Percentiles rank a stretch among this genome's conserved stretches.
Evolutionary conservation across 2,797 vertebrate species (phyloP).

Genomic region (Xiphorhynchus erythropygius): DNA sequence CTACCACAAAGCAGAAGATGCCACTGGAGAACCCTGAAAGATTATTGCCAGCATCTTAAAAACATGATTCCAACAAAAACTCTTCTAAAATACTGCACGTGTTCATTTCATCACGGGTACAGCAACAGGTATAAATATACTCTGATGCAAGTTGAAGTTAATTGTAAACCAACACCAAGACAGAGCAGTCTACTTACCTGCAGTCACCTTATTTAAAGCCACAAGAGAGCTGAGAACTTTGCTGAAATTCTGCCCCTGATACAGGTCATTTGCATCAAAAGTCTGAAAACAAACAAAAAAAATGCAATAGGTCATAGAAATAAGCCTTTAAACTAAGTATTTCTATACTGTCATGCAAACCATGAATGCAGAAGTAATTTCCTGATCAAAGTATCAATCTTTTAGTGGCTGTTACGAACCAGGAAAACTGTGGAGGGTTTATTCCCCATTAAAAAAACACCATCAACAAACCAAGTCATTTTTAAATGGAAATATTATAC

Average conservation of each 20-base stretch:
- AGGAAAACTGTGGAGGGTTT: accelerated
- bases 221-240: constrained; percentile 96
- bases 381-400: not conserved
- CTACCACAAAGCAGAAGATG: not conserved
- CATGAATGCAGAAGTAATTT: not conserved
- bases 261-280: constrained; percentile 96
- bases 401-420: not conserved
- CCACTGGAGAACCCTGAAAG: not conserved
- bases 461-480: not conserved
- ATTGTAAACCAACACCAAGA: not conserved
- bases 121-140: not conserved
- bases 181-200: constrained; percentile 82
- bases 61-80: not conserved
- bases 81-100: not conserved
- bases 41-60: not conserved
- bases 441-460: not conserved
- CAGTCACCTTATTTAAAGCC: constrained; percentile 95
- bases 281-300: constrained; percentile 78
- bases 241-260: constrained; percentile 94
- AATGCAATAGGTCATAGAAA: not conserved
- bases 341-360: not conserved
- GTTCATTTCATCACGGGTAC: not conserved
- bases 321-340: not conserved
- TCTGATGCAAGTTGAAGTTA: accelerated
- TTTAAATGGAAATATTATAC: not conserved